Percentiles rank a stretch among this genome's conserved stretches.
Conservation (phyloP, 2,113 vertebrate species). For the Nibea coibor region DNA sequence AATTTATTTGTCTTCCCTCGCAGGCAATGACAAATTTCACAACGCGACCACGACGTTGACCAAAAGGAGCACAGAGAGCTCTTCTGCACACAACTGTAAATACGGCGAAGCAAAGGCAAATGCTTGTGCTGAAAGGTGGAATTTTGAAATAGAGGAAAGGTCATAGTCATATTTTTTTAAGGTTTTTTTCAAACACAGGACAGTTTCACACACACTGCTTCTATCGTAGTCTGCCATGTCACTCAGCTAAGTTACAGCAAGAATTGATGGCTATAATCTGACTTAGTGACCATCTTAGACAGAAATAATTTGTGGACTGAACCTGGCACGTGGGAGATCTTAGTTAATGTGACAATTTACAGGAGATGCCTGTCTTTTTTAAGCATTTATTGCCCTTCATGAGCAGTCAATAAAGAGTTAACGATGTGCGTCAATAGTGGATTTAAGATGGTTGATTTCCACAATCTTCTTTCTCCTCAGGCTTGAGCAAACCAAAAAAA, state of each 20-base stretch:
- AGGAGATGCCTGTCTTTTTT: background rate
- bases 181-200: too few relatives aligned
- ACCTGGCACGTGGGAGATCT: too few relatives aligned
- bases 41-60: background rate
- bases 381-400: background rate
- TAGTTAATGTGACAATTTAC: background rate
- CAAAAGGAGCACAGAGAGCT: background rate
- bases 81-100: background rate
- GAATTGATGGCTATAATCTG: background rate
- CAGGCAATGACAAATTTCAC: background rate
- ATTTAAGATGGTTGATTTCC: conserved; percentile 21
- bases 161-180: too few relatives aligned
- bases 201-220: too few relatives aligned
- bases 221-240: too few relatives aligned
- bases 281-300: background rate
- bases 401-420: background rate
- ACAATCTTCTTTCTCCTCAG: background rate
- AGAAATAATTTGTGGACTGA: background rate
- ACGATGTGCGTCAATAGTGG: conserved; percentile 1
- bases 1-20: too few relatives aligned
- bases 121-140: background rate
- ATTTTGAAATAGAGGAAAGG: too few relatives aligned
- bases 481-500: background rate
- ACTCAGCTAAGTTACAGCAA: too few relatives aligned
- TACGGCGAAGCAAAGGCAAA: background rate